Evolutionary conservation across 2,113 vertebrate species (phyloP).

Genomic region (Oryzias woworae): DNA sequence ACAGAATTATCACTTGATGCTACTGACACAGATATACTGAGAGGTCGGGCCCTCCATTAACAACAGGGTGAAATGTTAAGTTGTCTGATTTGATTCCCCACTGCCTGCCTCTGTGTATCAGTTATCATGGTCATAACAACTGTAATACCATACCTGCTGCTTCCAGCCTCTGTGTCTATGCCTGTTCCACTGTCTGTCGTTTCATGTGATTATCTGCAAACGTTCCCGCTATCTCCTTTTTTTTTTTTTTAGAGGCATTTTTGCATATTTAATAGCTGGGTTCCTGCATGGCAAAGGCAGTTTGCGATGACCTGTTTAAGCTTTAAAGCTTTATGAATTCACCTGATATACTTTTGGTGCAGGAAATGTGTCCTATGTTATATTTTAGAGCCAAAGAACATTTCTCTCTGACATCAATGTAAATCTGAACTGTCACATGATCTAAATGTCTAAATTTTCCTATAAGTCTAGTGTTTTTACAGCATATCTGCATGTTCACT

Average conservation of each 20-base stretch:
- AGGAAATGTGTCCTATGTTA: too few relatives aligned
- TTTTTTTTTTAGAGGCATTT: slow-evolving; percentile 26
- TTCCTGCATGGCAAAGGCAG: slow-evolving; percentile 41
- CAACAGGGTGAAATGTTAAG: slow-evolving; percentile 23
- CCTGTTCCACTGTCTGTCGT: slow-evolving; percentile 45
- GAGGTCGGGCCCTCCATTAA: slow-evolving; percentile 42
- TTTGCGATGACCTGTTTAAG: slow-evolving; percentile 14
- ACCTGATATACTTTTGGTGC: not conserved
- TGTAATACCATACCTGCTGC: slow-evolving; percentile 36
- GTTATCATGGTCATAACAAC: slow-evolving; percentile 44
- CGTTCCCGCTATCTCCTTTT: slow-evolving; percentile 19
- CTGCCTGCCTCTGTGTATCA: slow-evolving; percentile 51
- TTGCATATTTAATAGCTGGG: slow-evolving; percentile 13
- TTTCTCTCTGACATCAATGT: too few relatives aligned
- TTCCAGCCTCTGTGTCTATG: slow-evolving; percentile 32
- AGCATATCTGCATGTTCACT: too few relatives aligned
- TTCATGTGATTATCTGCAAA: slow-evolving; percentile 37
- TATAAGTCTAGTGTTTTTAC: too few relatives aligned
- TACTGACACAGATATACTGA: slow-evolving; percentile 29
- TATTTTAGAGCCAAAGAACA: too few relatives aligned
- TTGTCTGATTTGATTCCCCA: slow-evolving; percentile 46
- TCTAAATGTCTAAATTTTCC: too few relatives aligned
- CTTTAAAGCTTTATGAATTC: not conserved
- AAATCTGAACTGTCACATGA: too few relatives aligned
- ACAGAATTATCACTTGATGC: slow-evolving; percentile 1